Evolutionary conservation across 2,113 vertebrate genomes (phyloP).

Genomic region (Kryptolebias marmoratus): DNA sequence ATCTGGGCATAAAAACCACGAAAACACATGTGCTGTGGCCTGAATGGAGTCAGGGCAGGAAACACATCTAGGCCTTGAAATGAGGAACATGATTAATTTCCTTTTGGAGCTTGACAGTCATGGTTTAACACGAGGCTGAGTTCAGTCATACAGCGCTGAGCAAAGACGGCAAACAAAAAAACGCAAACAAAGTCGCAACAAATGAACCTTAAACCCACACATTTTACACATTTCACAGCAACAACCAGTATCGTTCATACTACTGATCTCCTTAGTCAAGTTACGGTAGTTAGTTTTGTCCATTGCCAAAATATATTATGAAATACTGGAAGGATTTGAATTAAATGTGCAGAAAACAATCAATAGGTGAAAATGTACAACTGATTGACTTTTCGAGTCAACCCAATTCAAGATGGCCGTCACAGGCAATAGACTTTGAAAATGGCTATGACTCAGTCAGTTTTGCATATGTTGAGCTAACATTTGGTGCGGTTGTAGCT

Average conservation of each 20-base stretch:
- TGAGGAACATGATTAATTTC: conserved; percentile 81
- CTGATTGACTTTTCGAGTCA: no score
- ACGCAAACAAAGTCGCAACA: conserved; percentile 5
- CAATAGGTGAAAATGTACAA: no score
- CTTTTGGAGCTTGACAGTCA: conserved; percentile 60
- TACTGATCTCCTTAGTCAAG: neutral
- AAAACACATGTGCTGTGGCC: conserved; percentile 57
- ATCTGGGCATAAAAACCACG: conserved; percentile 7
- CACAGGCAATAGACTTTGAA: no score
- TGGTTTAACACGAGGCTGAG: conserved; percentile 34
- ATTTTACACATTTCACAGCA: neutral
- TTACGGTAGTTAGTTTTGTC: neutral
- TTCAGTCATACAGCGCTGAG: conserved; percentile 32
- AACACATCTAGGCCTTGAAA: conserved; percentile 72
- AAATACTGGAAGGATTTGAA: no score
- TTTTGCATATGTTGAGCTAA: no score
- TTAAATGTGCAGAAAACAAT: no score
- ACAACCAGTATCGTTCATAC: neutral
- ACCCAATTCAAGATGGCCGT: no score
- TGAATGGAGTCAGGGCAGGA: conserved; percentile 62
- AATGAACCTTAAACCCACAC: conserved; percentile 7
- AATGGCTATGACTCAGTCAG: no score
- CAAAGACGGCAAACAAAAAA: neutral
- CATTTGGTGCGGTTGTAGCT: no score
- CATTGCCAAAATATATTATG: no score